Conservation (phyloP, 2,888 invertebrate species). For the Leptothorax acervorum region DNA sequence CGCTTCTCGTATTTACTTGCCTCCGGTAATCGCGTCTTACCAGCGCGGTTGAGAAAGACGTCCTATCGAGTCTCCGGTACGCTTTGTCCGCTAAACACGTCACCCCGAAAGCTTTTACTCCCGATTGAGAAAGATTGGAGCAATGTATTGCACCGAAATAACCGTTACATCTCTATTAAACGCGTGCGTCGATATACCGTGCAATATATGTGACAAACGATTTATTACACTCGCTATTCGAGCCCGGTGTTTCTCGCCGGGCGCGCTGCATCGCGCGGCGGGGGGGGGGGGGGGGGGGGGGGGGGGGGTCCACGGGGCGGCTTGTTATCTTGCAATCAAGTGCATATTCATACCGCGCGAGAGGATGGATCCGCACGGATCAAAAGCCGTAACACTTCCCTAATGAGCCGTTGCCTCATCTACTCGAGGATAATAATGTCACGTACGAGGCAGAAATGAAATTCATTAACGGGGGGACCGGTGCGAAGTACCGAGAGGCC, state of each 20-base stretch:
- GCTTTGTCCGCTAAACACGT: neutral
- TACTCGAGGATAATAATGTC: slow-evolving; percentile 33
- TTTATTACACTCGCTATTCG: neutral
- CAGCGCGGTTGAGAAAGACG: neutral
- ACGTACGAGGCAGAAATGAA: slow-evolving; percentile 34
- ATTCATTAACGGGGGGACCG: slow-evolving; percentile 11
- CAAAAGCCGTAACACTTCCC: slow-evolving; percentile 23
- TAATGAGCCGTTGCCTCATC: slow-evolving; percentile 32
- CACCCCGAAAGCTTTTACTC: neutral
- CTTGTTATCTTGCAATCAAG: slow-evolving; percentile 22
- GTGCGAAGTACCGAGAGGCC: neutral
- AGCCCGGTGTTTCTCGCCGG: neutral
- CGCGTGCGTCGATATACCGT: neutral
- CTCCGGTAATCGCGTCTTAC: neutral
- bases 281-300: neutral
- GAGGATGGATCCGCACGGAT: slow-evolving; percentile 11
- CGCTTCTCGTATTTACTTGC: neutral
- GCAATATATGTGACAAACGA: neutral
- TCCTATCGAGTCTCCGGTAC: neutral
- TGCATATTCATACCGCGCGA: slow-evolving; percentile 5
- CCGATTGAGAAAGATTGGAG: neutral
- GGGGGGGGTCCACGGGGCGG: neutral
- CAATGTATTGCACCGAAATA: neutral
- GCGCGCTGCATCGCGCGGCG: neutral
- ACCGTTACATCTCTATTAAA: neutral